Base-by-base conservation (phyloP, 1,140 invertebrate genomes). In the Drosophila athabasca region DNA sequence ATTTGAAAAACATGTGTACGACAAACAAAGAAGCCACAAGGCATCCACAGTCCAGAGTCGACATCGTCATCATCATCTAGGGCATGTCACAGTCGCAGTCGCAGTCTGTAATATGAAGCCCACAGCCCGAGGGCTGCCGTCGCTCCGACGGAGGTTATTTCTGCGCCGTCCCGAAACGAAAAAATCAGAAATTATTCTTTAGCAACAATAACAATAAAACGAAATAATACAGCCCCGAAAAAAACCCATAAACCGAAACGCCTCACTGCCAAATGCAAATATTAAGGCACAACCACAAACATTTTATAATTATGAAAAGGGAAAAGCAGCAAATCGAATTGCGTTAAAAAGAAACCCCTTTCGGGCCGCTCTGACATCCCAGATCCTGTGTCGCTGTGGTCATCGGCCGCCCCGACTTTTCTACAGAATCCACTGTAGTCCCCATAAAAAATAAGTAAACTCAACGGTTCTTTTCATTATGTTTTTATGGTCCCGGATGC, bases 111-210 rank as follows among this genome's bases (percentile, higher is more conserved):
- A 87, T 70, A 60, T 43, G 83, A 87, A 55, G 48, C 79, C 68
- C 70, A 45, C 71, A 59, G 35, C 41, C 55, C 60, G 80, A 13
- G 50, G 45, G 45, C 31, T 69, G 66, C 65, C 67, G 65, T 70
- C 76, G 17, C 17, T 19, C 17, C 17, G 76, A 67, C 77, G 72
- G 76, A 79, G 83, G 72, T 76, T 87, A 67, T 73, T 77, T 58
- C 51, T 52, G 75, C 68, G 69, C 51, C 72, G 81, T 70, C 61
- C 76, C 72, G 49, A 31, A 31, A 76, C 65, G 62, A 88, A 88
- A 79, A 88, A 88, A 87, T 83, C 79, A 88, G 71, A 88, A 82
- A 88, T 83, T 68, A 83, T 88, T 87, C 83, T 87, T 87, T 88
- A 83, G 83, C 83, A 76, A 87, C 76, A 88, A 83, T 76, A 69